A percentile compares a stretch with the other conserved stretches of the same genome.
These are phyloP conservation scores for Meganola albula DNA, from an alignment of 2,888 invertebrate species.

Conservation along the genomic window DNA sequence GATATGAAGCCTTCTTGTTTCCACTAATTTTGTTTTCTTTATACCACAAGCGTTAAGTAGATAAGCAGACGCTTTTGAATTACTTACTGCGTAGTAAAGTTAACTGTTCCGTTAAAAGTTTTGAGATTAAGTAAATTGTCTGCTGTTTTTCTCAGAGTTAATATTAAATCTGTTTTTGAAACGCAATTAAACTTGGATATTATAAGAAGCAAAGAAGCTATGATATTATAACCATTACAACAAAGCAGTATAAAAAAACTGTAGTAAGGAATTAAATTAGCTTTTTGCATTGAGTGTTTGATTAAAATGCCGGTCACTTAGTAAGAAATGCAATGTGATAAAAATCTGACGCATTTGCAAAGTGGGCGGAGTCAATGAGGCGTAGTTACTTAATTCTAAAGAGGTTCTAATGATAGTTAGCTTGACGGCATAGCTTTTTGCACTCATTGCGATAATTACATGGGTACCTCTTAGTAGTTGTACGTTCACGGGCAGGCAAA, in stretches of 20 bases:
- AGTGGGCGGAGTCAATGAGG: slow-evolving; percentile 17
- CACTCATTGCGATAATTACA: slow-evolving; percentile 21
- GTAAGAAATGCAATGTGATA: too few species aligned
- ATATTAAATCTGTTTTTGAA: slow-evolving; percentile 9
- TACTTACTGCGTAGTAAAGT: slow-evolving; percentile 22
- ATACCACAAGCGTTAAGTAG: slow-evolving; percentile 16
- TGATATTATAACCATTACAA: too few species aligned
- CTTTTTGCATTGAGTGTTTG: too few species aligned
- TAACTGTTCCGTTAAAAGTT: slow-evolving; percentile 19
- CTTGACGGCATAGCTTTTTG: slow-evolving; percentile 17
- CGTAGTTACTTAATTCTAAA: too few species aligned
- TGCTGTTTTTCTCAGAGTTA: slow-evolving; percentile 8
- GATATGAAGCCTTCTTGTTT: slow-evolving; percentile 22
- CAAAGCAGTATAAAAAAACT: too few species aligned
- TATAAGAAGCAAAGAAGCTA: too few species aligned
- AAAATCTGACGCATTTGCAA: too few species aligned
- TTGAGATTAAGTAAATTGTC: slow-evolving; percentile 20
- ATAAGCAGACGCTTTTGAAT: slow-evolving; percentile 17
- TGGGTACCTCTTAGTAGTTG: too few species aligned
- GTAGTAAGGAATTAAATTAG: too few species aligned
- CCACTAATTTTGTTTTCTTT: slow-evolving; percentile 24
- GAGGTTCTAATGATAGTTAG: slow-evolving; percentile 24
- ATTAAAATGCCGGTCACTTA: too few species aligned
- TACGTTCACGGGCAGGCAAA: too few species aligned
- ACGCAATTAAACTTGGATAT: too few species aligned